Conservation (phyloP, 2,113 vertebrate genomes). For the Prochilodus magdalenae region DNA sequence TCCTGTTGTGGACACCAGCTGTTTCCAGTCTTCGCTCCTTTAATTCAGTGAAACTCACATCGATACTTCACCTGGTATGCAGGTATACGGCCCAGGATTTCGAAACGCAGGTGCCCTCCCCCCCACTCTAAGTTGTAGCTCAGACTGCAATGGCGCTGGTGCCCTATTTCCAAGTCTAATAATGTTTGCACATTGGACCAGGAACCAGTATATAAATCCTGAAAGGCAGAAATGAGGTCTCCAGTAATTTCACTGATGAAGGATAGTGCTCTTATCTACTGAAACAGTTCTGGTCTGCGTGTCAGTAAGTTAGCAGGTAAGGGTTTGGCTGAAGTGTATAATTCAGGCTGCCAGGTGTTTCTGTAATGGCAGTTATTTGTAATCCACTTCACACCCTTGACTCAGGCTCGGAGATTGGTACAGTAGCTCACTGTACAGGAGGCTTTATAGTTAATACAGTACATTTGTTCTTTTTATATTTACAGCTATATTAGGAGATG, state of each 20-base stretch:
- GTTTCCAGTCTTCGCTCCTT: not conserved
- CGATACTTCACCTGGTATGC: not conserved
- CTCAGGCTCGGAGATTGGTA: not conserved
- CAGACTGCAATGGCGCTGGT: not conserved
- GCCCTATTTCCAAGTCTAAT: not conserved
- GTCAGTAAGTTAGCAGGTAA: not conserved
- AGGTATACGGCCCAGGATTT: not conserved
- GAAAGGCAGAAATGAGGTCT: not conserved
- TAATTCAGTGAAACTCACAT: conserved; percentile 11
- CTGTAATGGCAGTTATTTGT: not conserved
- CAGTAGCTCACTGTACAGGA: not conserved
- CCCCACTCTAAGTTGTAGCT: not conserved
- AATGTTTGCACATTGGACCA: not conserved
- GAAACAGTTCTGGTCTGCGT: not conserved
- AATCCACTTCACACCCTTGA: not conserved
- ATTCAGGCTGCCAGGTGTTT: not conserved
- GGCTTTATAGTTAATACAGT: too few species aligned
- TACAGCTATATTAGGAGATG: too few species aligned
- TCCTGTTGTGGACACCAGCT: not conserved
- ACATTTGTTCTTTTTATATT: too few species aligned
- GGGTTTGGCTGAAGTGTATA: not conserved
- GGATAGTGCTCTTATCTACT: not conserved
- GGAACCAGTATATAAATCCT: not conserved
- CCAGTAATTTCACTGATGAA: not conserved
- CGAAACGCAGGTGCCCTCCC: not conserved